A percentile compares a stretch with the other conserved stretches of the same genome.
These are phyloP conservation scores for Vireo altiloquus DNA, from an alignment of 2,113 vertebrate species.

Conservation along the genomic window DNA sequence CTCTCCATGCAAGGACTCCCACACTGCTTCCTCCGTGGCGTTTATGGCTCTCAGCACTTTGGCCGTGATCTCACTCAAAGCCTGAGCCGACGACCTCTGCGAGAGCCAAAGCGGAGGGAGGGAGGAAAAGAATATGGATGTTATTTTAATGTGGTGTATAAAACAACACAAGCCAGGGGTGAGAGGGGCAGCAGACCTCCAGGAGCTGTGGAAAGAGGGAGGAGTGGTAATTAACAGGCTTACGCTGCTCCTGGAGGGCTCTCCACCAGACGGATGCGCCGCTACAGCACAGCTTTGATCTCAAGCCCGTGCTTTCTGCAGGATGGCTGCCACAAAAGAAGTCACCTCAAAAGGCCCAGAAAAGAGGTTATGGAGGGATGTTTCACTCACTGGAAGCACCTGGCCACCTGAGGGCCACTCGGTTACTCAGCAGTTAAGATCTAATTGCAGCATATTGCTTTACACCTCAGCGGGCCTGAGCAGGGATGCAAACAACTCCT, in stretches of 20 bases:
- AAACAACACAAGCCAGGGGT: not conserved
- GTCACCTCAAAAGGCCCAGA: not conserved
- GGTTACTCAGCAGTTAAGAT: not conserved
- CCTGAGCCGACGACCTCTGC: constrained; percentile 79
- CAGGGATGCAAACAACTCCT: not conserved
- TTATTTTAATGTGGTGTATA: constrained; percentile 27
- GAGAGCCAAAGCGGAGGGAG: constrained; percentile 61
- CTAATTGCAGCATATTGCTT: constrained; percentile 31
- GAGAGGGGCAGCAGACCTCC: not conserved
- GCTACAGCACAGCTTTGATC: constrained; percentile 51
- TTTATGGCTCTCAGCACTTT: constrained; percentile 84
- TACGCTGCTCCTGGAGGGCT: constrained; percentile 14
- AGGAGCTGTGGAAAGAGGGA: not conserved
- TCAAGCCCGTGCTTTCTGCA: not conserved
- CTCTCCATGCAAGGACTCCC: constrained; percentile 60
- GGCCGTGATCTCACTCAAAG: constrained; percentile 85
- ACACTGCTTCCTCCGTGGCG: constrained; percentile 77
- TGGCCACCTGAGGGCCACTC: not conserved
- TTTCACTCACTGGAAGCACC: not conserved
- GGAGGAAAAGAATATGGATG: not conserved
- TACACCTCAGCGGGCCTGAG: not conserved
- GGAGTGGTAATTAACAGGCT: not conserved
- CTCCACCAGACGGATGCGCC: not conserved
- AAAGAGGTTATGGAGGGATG: not conserved
- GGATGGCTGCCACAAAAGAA: constrained; percentile 1